phyloP scores from a whole-genome alignment of 1,140 invertebrate species.

The Drosophila athabasca region DNA sequence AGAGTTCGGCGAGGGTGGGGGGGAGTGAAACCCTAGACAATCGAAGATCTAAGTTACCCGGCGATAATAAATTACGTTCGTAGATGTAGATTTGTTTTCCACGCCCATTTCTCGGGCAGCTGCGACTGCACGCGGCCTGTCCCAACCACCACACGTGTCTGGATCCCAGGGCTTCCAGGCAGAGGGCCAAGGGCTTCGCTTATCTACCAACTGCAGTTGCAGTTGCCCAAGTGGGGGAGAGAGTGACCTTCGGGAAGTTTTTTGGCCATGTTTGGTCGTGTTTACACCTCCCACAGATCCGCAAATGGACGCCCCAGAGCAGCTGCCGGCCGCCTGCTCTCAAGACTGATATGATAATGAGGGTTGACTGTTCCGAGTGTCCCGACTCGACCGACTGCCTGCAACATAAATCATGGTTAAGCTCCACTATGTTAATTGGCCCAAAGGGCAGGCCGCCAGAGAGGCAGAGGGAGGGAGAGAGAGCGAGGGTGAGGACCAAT shows the following conservation, averaged over 20 bases:
- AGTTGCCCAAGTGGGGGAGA: constrained; percentile 8
- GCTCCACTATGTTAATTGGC: constrained; percentile 78
- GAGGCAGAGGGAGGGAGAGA: neutral
- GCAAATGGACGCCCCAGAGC: constrained; percentile 21
- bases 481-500: constrained; percentile 42
- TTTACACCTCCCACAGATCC: constrained; percentile 46
- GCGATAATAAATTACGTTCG: constrained; percentile 57
- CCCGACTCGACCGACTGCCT: constrained; percentile 1
- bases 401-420: constrained; percentile 74
- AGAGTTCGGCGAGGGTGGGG: neutral
- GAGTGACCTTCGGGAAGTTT: constrained; percentile 43
- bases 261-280: constrained; percentile 42
- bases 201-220: constrained; percentile 49
- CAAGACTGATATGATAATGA: constrained; percentile 72
- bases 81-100: constrained; percentile 60
- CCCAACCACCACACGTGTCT: constrained; percentile 37
- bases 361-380: constrained; percentile 23
- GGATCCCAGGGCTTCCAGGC: neutral
- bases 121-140: constrained; percentile 39
- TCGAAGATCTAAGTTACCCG: constrained; percentile 57
- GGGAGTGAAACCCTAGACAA: constrained; percentile 40
- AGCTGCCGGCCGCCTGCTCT: constrained; percentile 54
- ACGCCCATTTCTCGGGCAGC: constrained; percentile 57
- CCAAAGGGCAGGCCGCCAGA: constrained; percentile 15
- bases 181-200: neutral